Evolutionary conservation across 1,140 invertebrate species (phyloP), one percentile per base, ranked within the genome.

Genomic region (Microplitis mediator): DNA sequence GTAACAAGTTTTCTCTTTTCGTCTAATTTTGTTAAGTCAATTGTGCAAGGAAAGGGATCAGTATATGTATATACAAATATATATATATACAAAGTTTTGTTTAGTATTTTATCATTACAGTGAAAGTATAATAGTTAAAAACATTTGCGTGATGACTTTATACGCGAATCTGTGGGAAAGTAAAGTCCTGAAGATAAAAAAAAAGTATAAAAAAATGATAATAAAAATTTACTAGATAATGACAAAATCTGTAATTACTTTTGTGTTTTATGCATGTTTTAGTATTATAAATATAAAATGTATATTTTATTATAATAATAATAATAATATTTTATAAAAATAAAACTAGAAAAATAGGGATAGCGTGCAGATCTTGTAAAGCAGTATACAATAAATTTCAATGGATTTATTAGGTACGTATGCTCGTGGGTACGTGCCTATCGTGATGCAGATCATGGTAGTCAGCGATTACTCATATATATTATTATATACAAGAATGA

Each of bases 381-480:
- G 60, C 45, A 71, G 31, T 51, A 51, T 60, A 70, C 68, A 63
- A 71, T 71, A 71, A 71, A 71, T 71, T 71, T 51, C 45, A 60
- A 54, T 71, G 61, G 50, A 71, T 71, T 71, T 71, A 71, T 69
- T 63, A 54, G 52, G 16, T 54, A 71, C 34, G 61, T 71, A 51
- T 51, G 39, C 50, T 36, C 32, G 60, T 34, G 62, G 69, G 60
- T 71, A 71, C 69, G 69, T 71, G 69, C 60, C 60, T 71, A 71
- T 71, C 69, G 60, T 63, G 60, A 71, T 71, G 69, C 69, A 71
- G 69, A 54, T 71, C 69, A 63, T 63, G 69, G 60, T 60, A 71
- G 61, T 36, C 52, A 63, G n/a, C 69, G 60, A 63, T 63, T 71
- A 71, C 60, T 63, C 60, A 71, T 50, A 34, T 71, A 51, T 51